Evolutionary conservation across 2,113 vertebrate species (phyloP), one percentile per base, ranked within the genome.

Genomic region (Lamprotornis superbus): DNA sequence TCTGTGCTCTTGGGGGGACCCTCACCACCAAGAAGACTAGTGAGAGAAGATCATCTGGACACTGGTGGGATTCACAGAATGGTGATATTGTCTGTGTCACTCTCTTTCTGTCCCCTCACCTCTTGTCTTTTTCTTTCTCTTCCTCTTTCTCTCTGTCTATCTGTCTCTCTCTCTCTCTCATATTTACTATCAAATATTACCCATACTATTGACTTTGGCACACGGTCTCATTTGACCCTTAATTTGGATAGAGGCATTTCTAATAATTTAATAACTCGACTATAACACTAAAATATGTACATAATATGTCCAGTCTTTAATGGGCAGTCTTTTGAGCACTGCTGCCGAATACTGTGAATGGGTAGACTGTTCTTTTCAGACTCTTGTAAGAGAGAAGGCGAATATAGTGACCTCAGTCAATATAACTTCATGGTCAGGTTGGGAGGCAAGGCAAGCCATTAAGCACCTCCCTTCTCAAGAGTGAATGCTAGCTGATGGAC

Each of bases 51-150:
- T 24, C 6, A 24, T 1, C 0, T 1, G 24, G 20, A 50, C 7
- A 14, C 9, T 0, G 0, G 31, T 30, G 10, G 19, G 7, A 70
- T 70, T 10, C 37, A 30, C 0, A 1, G 24, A 60, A 22, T 19
- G 15, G 6, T 19, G 24, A n/a, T 50, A 30, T 20, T 50, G 7
- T 24, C 20, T 60, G 12, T 70, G 55, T 60, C 35, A 12, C 15
- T 59, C 8, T n/a, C 19, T 50, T n/a, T 63, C 30, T 40, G 23
- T 50, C 11, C 6, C 9, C 7, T 8, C 10, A 50, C 2, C 24
- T 60, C 12, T 82, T 60, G 35, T 50, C 7, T n/a, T 9, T 42
- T 30, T 42, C 19, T 40, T 69, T 39, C 42, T 39, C 13, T 56
- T 56, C 15, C 7, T 46, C 49, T 33, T 9, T 47, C 4, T 8